Conservation (phyloP, 1,140 invertebrate species). For the Wiebesia pumilae region DNA sequence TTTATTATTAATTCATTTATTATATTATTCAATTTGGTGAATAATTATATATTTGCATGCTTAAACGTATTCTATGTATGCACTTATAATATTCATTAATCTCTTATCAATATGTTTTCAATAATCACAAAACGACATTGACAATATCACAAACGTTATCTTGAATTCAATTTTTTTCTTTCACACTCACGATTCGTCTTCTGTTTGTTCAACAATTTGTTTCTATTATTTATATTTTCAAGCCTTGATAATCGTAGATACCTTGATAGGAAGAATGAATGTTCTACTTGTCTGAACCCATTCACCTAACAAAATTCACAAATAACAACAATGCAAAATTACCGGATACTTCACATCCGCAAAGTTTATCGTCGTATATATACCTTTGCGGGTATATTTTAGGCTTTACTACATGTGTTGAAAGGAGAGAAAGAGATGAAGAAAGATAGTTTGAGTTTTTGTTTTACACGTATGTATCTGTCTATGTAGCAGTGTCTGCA, state of each 20-base stretch:
- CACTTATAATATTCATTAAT: too few relatives aligned
- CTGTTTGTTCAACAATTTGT: conserved; percentile 21
- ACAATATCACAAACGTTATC: too few relatives aligned
- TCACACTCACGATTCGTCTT: neutral
- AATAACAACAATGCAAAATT: conserved; percentile 54
- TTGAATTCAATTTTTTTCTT: too few relatives aligned
- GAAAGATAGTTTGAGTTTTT: neutral
- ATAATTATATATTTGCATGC: too few relatives aligned
- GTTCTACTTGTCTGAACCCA: conserved; percentile 51
- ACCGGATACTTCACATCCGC: conserved; percentile 54
- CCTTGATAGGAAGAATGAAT: neutral
- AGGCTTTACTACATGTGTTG: conserved; percentile 35
- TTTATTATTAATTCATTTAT: neutral
- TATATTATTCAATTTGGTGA: neutral
- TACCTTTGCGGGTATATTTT: conserved; percentile 38
- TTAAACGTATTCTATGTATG: too few relatives aligned
- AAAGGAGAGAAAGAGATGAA: neutral
- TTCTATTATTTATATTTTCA: conserved; percentile 37
- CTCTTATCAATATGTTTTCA: too few relatives aligned
- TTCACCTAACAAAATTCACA: conserved; percentile 16
- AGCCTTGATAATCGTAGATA: neutral
- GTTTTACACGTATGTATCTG: neutral
- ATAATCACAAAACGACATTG: too few relatives aligned
- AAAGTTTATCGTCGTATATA: conserved; percentile 46
- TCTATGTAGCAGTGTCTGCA: neutral